Conservation (phyloP, 2,888 invertebrate species). For the Campopleginae sp. region DNA sequence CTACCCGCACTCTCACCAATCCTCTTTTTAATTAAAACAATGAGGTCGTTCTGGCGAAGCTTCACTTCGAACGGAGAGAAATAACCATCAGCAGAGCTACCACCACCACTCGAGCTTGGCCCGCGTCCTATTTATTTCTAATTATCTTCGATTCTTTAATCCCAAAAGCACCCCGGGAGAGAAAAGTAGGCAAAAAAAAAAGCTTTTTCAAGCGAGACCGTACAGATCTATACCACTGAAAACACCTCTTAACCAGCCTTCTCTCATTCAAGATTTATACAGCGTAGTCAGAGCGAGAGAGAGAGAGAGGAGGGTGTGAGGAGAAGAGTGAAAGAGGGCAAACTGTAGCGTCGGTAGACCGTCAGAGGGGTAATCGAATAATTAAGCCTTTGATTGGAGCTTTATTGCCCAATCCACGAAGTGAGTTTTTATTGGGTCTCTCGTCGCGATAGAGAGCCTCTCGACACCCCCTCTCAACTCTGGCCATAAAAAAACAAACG, state of each 20-base stretch:
- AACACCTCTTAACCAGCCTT: constrained; percentile 66
- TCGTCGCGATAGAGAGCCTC: constrained; percentile 72
- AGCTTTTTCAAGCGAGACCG: constrained; percentile 59
- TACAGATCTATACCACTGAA: constrained; percentile 40
- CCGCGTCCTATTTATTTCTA: constrained; percentile 83
- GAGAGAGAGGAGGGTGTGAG: constrained; percentile 11
- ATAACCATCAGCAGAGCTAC: constrained; percentile 62
- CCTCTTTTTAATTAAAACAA: constrained; percentile 82
- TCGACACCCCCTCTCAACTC: constrained; percentile 66
- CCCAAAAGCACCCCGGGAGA: constrained; percentile 61
- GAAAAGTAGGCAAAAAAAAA: constrained; percentile 51
- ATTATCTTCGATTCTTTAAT: constrained; percentile 83
- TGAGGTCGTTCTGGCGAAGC: constrained; percentile 77
- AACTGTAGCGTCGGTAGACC: constrained; percentile 45
- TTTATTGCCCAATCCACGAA: constrained; percentile 84
- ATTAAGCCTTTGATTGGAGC: constrained; percentile 84
- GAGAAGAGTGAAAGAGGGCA: constrained; percentile 12
- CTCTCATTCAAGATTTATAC: constrained; percentile 65
- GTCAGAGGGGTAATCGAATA: constrained; percentile 81
- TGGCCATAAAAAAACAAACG: constrained; percentile 75
- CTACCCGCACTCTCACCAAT: constrained; percentile 69
- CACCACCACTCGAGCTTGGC: constrained; percentile 38
- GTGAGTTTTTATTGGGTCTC: constrained; percentile 83
- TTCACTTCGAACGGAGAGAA: constrained; percentile 71
- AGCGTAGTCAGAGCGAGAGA: constrained; percentile 17